phyloP scores from a whole-genome alignment of 2,888 invertebrate genomes.

The Brachycybe producta region DNA sequence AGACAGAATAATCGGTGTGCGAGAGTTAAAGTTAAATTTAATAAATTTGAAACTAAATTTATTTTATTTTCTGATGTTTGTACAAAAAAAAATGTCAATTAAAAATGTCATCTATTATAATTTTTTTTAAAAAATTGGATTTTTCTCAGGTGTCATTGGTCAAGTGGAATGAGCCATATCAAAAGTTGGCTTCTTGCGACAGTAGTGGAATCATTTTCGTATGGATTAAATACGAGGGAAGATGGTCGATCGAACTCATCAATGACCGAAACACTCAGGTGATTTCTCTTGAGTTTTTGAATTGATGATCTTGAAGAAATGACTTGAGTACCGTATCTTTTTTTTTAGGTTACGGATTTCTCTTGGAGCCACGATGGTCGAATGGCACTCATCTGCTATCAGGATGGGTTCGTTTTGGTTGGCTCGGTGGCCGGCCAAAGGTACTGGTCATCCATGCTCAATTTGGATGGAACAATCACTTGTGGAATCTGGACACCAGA shows the following conservation, averaged over 20 bases:
- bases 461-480: constrained; percentile 82
- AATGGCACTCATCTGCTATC: constrained; percentile 94
- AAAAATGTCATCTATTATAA: not conserved
- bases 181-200: constrained; percentile 95
- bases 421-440: constrained; percentile 94
- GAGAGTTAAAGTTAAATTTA: too few species aligned
- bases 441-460: constrained; percentile 96
- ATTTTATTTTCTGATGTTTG: too few species aligned
- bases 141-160: constrained; percentile 69
- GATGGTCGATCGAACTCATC: constrained; percentile 98
- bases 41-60: too few species aligned
- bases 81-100: too few species aligned
- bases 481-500: constrained; percentile 98
- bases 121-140: constrained; percentile 1
- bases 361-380: constrained; percentile 97
- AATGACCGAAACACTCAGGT: constrained; percentile 89
- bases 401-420: constrained; percentile 96
- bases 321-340: too few species aligned
- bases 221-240: constrained; percentile 97
- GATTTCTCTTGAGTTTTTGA: constrained; percentile 2
- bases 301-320: not conserved
- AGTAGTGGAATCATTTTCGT: constrained; percentile 96
- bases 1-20: too few species aligned
- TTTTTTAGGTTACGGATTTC: constrained; percentile 70
- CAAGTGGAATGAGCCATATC: constrained; percentile 97